Base-by-base conservation (phyloP, 2,113 vertebrate species). In the Melanerpes aurifrons region DNA sequence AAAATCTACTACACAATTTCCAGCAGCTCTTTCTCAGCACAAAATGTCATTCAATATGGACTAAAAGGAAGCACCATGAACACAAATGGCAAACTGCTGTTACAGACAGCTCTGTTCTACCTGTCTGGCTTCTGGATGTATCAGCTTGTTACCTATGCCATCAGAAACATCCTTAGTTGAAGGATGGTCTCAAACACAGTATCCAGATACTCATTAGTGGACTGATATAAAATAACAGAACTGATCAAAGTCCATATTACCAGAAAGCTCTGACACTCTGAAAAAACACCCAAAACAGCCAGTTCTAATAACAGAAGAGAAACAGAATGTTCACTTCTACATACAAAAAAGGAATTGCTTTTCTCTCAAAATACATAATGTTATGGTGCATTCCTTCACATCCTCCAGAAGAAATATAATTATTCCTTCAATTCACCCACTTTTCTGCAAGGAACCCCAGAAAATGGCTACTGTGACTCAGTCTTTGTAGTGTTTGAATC, bases 21-120 rank as follows among this genome's bases (percentile, higher is more conserved):
- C 95, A 97, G 79, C 48, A 96, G 86, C 64, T 88, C 89, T 95
- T 87, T 57, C 71, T 95, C 77, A 92, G 93, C 92, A 90, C 15
- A 71, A 95, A 83, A 61, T 56, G 78, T 57, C 48, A 75, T 76
- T 92, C 80, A 81, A 47, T 48, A 86, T 6, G 20, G n/a, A 83
- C 59, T 40, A 26, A 47, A 62, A 81, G 17, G 22, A 68, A 58
- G 35, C 48, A 57, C 26, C 5, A 10, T 29, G 87, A 92, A 70
- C 8, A 7, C 71, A 90, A 73, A 85, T 37, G 56, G 63, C 62
- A 71, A 94, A 89, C 43, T 78, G 5, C 58, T 68, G 16, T 40
- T n/a, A 18, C 29, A 94, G 32, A 35, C 0, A 0, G 22, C 6
- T 58, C 26, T 53, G 47, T 45, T 78, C 62, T 69, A 54, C 10